Evolutionary conservation across 2,113 vertebrate species (phyloP).

Genomic region (Heterocephalus glaber): DNA sequence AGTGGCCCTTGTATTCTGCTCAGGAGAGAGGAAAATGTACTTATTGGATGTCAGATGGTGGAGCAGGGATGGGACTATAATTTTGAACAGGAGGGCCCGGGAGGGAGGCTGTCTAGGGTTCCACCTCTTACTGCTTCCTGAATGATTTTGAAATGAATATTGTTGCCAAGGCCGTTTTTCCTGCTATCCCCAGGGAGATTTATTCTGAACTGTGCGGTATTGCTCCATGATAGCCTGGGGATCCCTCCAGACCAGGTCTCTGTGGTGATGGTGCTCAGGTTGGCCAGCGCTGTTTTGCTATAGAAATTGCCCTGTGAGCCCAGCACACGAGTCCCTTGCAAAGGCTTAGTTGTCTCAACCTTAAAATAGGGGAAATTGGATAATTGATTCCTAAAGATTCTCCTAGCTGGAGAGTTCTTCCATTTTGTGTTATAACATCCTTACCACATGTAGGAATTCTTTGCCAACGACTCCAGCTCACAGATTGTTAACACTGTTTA

Average conservation of each 20-base stretch:
- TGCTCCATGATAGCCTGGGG: not conserved
- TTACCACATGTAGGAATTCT: not conserved
- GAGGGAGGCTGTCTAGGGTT: not conserved
- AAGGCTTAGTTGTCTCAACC: not conserved
- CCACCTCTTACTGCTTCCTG: not conserved
- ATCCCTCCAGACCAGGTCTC: not conserved
- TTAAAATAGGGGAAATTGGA: not conserved
- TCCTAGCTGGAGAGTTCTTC: not conserved
- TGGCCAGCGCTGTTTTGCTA: not conserved
- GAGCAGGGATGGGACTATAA: not conserved
- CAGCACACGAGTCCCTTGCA: not conserved
- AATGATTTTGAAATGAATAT: not conserved
- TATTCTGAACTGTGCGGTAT: not conserved
- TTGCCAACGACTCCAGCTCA: not conserved
- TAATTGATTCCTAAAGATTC: not conserved
- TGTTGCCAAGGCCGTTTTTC: not conserved
- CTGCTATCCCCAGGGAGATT: not conserved
- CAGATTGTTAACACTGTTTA: not conserved
- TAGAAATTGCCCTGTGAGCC: not conserved
- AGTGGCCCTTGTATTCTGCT: not conserved
- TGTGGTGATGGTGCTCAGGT: not conserved
- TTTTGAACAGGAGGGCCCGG: not conserved
- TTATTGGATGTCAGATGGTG: not conserved
- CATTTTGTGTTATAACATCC: not conserved
- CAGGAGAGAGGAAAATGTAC: not conserved